Percentiles rank a stretch among this genome's conserved stretches.
Conservation (phyloP, 2,888 invertebrate genomes). For the Drosophila diplacantha region DNA sequence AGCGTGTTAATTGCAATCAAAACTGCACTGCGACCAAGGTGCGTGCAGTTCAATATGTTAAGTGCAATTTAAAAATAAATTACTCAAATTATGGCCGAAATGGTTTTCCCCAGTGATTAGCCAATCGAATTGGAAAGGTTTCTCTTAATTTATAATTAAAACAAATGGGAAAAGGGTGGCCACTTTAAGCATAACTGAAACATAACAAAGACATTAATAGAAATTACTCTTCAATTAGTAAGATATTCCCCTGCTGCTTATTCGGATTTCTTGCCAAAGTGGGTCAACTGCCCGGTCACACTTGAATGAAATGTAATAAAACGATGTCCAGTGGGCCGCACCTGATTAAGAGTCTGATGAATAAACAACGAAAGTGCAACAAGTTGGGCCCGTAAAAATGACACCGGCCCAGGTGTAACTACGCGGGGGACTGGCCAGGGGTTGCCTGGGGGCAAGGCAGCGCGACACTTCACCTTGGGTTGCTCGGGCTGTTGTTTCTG, state of each 20-base stretch:
- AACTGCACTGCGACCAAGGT: constrained; percentile 59
- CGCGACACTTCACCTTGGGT: constrained; percentile 61
- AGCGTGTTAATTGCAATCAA: constrained; percentile 63
- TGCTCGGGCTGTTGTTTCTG: constrained; percentile 31
- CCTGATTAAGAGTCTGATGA: constrained; percentile 36
- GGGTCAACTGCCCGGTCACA: constrained; percentile 7
- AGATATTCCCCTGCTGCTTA: neutral
- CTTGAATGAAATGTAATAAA: constrained; percentile 24
- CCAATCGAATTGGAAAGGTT: constrained; percentile 4
- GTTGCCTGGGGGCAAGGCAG: constrained; percentile 36
- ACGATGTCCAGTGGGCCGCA: constrained; percentile 30
- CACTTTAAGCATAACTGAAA: neutral
- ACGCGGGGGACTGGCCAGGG: constrained; percentile 1
- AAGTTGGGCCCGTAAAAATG: constrained; percentile 50
- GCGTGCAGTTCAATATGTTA: constrained; percentile 39
- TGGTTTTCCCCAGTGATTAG: constrained; percentile 9
- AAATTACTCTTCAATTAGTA: neutral
- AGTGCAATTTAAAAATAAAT: constrained; percentile 38
- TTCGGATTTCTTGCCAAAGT: neutral
- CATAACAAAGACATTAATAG: neutral
- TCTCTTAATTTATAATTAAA: neutral
- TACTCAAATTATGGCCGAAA: constrained; percentile 25
- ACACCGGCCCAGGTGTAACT: constrained; percentile 42
- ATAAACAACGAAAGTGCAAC: constrained; percentile 40
- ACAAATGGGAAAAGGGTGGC: too few relatives aligned